These are phyloP conservation scores for Atethmia centrago DNA, from an alignment of 2,888 invertebrate genomes.

Conservation along the genomic window DNA sequence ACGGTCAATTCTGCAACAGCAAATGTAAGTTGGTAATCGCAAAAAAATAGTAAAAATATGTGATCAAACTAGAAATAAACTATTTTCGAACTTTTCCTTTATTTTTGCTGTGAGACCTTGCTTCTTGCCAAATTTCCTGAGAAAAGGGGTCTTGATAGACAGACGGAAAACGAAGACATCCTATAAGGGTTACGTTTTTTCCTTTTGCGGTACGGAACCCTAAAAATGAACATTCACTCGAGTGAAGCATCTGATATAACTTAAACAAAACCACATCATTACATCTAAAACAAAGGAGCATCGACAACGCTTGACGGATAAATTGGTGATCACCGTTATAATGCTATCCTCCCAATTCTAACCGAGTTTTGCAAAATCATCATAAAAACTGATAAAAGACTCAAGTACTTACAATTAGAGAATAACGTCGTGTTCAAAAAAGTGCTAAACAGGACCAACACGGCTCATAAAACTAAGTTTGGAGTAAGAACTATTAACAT, in stretches of 20 bases:
- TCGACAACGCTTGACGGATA: not conserved
- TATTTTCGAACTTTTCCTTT: no score
- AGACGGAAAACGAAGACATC: no score
- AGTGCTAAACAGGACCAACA: conserved; percentile 4
- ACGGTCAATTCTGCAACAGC: no score
- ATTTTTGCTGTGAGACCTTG: no score
- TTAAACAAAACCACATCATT: not conserved
- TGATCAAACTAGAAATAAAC: no score
- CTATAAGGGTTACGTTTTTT: no score
- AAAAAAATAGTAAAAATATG: no score
- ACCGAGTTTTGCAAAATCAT: not conserved
- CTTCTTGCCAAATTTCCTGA: no score
- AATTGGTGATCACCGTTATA: not conserved
- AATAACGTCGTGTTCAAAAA: conserved; percentile 3
- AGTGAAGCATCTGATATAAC: not conserved
- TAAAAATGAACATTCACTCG: not conserved
- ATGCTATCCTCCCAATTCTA: not conserved
- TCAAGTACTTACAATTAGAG: not conserved
- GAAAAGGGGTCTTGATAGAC: no score
- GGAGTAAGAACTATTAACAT: conserved; percentile 45
- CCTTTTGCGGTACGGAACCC: no score
- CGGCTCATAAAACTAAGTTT: conserved; percentile 43
- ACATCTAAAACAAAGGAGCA: not conserved
- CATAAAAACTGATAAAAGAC: not conserved
- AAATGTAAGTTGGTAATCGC: no score